A percentile compares a stretch with the other conserved stretches of the same genome.
phyloP scores from a whole-genome alignment of 1,140 invertebrate species.

The Hyposmocoma kahamanoa region DNA sequence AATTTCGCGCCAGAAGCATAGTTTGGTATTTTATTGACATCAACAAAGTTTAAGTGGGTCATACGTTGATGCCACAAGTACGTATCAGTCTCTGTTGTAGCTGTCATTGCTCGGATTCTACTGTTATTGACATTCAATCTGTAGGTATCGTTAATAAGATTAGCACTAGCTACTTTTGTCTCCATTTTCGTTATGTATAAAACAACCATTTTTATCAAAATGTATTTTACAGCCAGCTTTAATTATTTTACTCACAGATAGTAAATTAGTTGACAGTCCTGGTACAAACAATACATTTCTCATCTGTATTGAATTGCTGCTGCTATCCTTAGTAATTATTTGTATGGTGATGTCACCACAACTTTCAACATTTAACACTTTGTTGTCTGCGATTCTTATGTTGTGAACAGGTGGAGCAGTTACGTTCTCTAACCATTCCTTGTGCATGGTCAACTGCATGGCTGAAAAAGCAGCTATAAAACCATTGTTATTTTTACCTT shows the following conservation, averaged over 20 bases:
- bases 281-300: conserved; percentile 30
- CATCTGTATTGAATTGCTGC: conserved; percentile 18
- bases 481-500: not conserved
- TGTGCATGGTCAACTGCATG: conserved; percentile 26
- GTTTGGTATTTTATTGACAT: not conserved
- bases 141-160: not conserved
- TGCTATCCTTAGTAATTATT: conserved; percentile 14
- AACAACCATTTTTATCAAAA: conserved; percentile 26
- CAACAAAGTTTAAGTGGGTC: not conserved
- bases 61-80: conserved; percentile 3
- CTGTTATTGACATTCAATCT: not conserved
- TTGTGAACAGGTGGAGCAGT: conserved; percentile 13
- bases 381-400: conserved; percentile 23
- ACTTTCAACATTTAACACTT: conserved; percentile 18
- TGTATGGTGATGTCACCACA: conserved; percentile 19
- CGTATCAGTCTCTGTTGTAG: not conserved
- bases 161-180: not conserved
- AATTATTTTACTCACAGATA: conserved; percentile 31
- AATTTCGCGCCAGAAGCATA: conserved; percentile 11
- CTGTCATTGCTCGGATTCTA: not conserved
- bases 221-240: conserved; percentile 24
- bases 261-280: conserved; percentile 22
- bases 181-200: conserved; percentile 24
- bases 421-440: conserved; percentile 16
- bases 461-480: conserved; percentile 12